Base-by-base conservation (phyloP, 2,113 vertebrate species). In the Ammodramus savannarum region DNA sequence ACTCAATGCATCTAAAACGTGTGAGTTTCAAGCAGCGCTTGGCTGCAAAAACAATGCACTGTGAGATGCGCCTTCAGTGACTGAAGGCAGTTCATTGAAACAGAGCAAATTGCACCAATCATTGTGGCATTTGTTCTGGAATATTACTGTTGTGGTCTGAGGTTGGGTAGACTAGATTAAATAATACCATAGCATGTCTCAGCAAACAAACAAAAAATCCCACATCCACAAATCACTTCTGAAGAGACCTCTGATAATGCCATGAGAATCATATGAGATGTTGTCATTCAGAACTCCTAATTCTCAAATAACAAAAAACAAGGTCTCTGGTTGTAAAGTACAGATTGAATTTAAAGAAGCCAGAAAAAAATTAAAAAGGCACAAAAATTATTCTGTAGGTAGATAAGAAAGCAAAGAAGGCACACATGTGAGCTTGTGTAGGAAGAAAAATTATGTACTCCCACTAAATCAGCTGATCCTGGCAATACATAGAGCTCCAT, bases 321-420 rank as follows among this genome's bases (percentile, higher is more conserved):
- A 89, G 93, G 84, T 85, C 31, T 83, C 43, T 80, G 22, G 51
- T 14, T 86, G 17, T 48, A 54, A 93, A 63, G 78, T n/a, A 52
- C 36, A 89, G 81, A 80, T 1, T 41, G 25, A 62, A 80, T 93
- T 89, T 94, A 59, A 92, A 91, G 48, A 91, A 90, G 29, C 2
- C 2, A 49, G 34, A 25, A 91, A 67, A 67, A 73, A n/a, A 10
- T 15, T 36, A 0, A 29, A 66, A 66, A 48, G 41, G 72, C 29
- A 90, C 66, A 90, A 90, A 90, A 96, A 71, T 67, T 81, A 73
- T 75, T 83, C 86, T 54, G 27, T 87, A 87, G 57, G 84, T 81
- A 90, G 90, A 90, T 94, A 76, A 95, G 68, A 81, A 90, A 97
- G 72, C 75, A 72, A 91, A 72, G 36, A 93, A 59, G 3, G 4